Evolutionary conservation across 2,888 invertebrate species (phyloP).

Genomic region (Sphaeridia pumilis): DNA sequence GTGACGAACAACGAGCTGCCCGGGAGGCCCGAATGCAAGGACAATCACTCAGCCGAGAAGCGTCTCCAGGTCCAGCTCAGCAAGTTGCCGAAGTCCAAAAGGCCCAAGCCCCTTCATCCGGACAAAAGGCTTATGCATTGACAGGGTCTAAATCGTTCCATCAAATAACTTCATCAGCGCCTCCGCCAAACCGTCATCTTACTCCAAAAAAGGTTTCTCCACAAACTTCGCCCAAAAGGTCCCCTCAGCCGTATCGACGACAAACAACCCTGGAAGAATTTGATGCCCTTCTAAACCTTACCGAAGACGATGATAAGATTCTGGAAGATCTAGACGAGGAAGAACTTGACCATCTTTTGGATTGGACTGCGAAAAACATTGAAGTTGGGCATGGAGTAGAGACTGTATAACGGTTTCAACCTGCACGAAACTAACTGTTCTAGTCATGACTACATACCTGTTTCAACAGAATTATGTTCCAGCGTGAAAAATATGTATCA

Average conservation of each 20-base stretch:
- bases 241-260: not conserved
- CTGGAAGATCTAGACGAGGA: constrained; percentile 8
- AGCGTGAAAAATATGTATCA: no score
- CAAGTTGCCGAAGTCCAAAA: no score
- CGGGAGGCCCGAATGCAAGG: not conserved
- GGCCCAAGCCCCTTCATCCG: not conserved
- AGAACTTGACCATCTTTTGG: constrained; percentile 15
- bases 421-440: no score
- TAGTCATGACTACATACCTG: no score
- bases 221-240: not conserved
- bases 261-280: constrained; percentile 12
- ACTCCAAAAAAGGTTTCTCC: not conserved
- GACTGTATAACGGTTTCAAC: no score
- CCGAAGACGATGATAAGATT: constrained; percentile 15
- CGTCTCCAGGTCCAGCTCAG: not conserved
- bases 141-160: not conserved
- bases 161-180: constrained; percentile 2
- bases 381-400: constrained; percentile 3
- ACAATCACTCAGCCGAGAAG: not conserved
- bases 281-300: constrained; percentile 8
- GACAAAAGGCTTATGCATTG: not conserved
- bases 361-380: constrained; percentile 19
- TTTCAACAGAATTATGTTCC: no score
- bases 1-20: not conserved
- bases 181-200: not conserved